Conservation (phyloP, 2,113 vertebrate species). For the Eretmochelys imbricata region DNA sequence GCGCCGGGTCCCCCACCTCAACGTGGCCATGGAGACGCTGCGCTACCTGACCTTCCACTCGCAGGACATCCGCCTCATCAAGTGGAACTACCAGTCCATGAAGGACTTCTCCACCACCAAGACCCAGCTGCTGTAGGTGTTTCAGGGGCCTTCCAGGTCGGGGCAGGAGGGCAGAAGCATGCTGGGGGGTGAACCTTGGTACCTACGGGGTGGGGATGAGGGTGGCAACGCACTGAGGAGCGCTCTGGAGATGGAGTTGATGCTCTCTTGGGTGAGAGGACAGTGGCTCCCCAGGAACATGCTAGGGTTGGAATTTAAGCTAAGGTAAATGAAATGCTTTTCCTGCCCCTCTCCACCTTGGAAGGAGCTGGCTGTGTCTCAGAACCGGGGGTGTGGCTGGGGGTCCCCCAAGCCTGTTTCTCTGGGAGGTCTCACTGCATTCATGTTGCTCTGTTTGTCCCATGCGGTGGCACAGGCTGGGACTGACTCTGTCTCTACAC, state of each 20-base stretch:
- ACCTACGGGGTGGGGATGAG: not conserved
- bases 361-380: not conserved
- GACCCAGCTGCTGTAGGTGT: constrained; percentile 89
- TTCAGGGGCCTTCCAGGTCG: not conserved
- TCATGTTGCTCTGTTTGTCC: rapidly evolving
- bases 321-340: not conserved
- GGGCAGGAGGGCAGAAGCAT: not conserved
- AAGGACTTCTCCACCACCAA: constrained; percentile 86
- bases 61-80: constrained; percentile 84
- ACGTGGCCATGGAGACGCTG: constrained; percentile 92
- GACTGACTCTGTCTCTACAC: not conserved
- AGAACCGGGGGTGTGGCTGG: not conserved
- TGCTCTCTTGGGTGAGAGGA: not conserved
- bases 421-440: rapidly evolving
- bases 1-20: constrained; percentile 88
- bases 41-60: constrained; percentile 93
- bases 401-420: not conserved
- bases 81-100: constrained; percentile 84
- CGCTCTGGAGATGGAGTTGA: not conserved
- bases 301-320: not conserved
- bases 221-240: not conserved
- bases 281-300: not conserved
- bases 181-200: not conserved
- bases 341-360: not conserved
- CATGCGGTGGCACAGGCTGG: rapidly evolving